These are phyloP conservation scores for Charadrius vociferus DNA, from an alignment of 2,113 vertebrate species.

Conservation along the genomic window DNA sequence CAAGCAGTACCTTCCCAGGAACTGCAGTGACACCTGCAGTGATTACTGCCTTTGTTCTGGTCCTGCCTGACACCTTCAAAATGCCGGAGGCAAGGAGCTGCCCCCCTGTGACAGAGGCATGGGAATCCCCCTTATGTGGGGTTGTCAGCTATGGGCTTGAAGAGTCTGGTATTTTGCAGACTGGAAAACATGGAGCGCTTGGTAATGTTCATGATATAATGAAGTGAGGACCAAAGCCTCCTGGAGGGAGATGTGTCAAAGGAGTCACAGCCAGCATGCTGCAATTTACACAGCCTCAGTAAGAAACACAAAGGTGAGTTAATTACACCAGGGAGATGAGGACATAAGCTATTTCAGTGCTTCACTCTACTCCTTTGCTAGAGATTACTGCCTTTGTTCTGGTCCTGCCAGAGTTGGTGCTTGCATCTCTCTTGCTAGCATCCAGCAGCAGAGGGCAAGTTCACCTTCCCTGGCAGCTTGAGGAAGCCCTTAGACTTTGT, in stretches of 20 bases:
- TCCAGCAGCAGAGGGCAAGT: background rate
- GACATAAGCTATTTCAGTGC: background rate
- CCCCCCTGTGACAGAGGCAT: rapidly evolving
- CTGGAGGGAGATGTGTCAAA: background rate
- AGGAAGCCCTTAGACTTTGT: background rate
- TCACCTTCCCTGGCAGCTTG: background rate
- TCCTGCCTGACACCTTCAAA: background rate
- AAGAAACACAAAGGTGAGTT: background rate
- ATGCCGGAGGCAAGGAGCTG: background rate
- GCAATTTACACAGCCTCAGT: background rate
- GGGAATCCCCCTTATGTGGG: rapidly evolving
- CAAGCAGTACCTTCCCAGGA: background rate
- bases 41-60: too few species aligned
- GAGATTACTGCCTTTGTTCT: background rate
- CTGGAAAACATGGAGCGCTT: background rate
- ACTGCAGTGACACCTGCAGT: background rate
- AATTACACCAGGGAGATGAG: background rate
- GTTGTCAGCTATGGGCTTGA: background rate
- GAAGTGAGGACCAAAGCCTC: background rate
- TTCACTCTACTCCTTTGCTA: background rate
- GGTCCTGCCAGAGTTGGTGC: background rate
- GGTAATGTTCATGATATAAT: background rate
- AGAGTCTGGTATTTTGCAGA: background rate
- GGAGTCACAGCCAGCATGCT: background rate
- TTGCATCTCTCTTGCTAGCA: background rate